phyloP scores from a whole-genome alignment of 2,888 invertebrate species.

The Drosophila eohydei region DNA sequence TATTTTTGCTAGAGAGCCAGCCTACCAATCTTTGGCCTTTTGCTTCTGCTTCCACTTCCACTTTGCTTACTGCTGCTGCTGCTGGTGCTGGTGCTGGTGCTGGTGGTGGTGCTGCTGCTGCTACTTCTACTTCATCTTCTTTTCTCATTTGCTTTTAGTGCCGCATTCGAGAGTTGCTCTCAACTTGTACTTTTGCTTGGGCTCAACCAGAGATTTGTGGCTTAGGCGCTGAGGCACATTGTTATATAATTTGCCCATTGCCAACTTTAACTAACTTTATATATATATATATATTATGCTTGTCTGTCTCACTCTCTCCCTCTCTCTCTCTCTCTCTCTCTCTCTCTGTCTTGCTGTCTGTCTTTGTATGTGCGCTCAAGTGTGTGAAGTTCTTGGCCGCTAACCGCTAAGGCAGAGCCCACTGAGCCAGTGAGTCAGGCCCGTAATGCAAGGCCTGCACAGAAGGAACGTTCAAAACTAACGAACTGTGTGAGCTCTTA shows the following conservation, averaged over 20 bases:
- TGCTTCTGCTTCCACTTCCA: conserved; percentile 38
- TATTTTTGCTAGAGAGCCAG: conserved; percentile 44
- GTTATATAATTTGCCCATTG: conserved; percentile 74
- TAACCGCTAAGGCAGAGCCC: conserved; percentile 50
- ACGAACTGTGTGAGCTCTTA: conserved; percentile 12
- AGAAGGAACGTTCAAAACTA: conserved; percentile 23
- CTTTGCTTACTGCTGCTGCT: conserved; percentile 37
- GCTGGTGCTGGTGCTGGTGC: background rate
- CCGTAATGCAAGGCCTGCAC: conserved; percentile 36
- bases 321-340: conserved; percentile 32
- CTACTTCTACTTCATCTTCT: conserved; percentile 31
- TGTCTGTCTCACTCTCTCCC: conserved; percentile 19
- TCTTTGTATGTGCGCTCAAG: conserved; percentile 60
- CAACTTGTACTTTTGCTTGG: conserved; percentile 71
- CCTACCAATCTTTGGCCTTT: conserved; percentile 30
- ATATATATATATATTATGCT: conserved; percentile 14
- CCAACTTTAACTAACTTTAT: conserved; percentile 52
- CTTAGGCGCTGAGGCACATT: conserved; percentile 61
- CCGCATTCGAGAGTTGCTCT: conserved; percentile 31
- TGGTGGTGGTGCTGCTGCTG: conserved; percentile 5
- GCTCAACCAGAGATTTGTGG: conserved; percentile 45
- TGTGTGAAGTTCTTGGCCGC: conserved; percentile 76
- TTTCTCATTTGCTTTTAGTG: conserved; percentile 36
- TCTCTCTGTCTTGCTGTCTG: conserved; percentile 20
- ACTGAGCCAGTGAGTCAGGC: conserved; percentile 45